Base-by-base conservation (phyloP, 2,797 vertebrate genomes). In the Hypotaenidia okinawae region DNA sequence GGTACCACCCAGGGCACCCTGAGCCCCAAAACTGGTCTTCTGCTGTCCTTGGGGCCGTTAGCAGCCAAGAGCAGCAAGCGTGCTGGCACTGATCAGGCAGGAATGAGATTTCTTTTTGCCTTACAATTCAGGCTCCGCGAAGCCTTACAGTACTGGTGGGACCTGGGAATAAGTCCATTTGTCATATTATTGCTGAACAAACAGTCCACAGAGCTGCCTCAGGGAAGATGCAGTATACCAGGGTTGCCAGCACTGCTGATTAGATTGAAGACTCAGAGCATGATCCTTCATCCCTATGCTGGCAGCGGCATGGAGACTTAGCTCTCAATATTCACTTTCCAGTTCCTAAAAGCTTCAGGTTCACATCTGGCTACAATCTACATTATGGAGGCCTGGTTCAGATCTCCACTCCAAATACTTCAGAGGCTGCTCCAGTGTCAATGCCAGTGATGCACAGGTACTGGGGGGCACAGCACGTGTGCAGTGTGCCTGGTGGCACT, bases 361-460 rank as follows among this genome's bases (percentile, higher is more conserved):
- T 89, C 89, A 85, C 89, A 86, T 74, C 91, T 88, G 91, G 91
- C 93, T 90, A 32, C 84, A 67, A 47, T 80, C 80, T 66, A 84
- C 39, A 68, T 22, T 25, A 16, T 21, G 7, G 83, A 67, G 32
- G 41, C 83, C 41, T 1, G 0, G 64, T 59, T 83, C 72, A 16
- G 17, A 10, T 68, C 62, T 59, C 67, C 23, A 4, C n/a, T 30
- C 62, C 1, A 6, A 72, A 51, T 16, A 28, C 39, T 55, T 47
- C 45, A 23, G 63, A 15, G 78, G 49, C 62, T 24, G 78, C 18
- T 21, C 28, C 58, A 9, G 57, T 4, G 5, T 10, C 2, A 4
- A 8, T 15, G 28, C 7, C 23, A 39, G 77, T 2, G 3, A 35
- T 13, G 52, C 2, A 1, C 13, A 10, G 66, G 47, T 16, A 32